phyloP scores from a whole-genome alignment of 2,113 vertebrate genomes.

The Condylura cristata region DNA sequence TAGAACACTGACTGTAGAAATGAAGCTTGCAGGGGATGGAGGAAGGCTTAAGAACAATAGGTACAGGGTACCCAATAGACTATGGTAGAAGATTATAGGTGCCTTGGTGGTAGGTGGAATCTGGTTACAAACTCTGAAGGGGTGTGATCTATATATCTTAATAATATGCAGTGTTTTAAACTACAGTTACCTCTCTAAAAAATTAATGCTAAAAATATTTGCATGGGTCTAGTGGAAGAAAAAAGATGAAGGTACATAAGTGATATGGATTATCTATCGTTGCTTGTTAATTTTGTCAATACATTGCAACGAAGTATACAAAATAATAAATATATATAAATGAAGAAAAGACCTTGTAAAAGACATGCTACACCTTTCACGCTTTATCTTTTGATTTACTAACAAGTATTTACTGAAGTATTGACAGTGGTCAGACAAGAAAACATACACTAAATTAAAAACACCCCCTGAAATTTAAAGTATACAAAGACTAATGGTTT shows the following conservation, averaged over 20 bases:
- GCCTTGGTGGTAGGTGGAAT: too few species aligned
- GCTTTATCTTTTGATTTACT: slow-evolving; percentile 62
- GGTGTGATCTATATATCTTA: too few species aligned
- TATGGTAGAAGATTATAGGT: too few species aligned
- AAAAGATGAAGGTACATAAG: slow-evolving; percentile 8
- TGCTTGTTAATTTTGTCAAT: not conserved
- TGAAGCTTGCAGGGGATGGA: too few species aligned
- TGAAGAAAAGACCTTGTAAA: slow-evolving; percentile 1
- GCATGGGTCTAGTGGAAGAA: too few species aligned
- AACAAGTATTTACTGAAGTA: slow-evolving; percentile 27
- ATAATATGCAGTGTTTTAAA: too few species aligned
- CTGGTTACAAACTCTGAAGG: too few species aligned
- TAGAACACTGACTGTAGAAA: too few species aligned
- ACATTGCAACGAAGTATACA: not conserved
- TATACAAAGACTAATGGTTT: slow-evolving; percentile 61
- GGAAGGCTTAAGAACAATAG: too few species aligned
- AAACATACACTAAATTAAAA: slow-evolving; percentile 61
- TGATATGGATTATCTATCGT: not conserved
- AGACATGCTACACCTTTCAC: not conserved
- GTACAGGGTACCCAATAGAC: too few species aligned
- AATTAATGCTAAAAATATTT: too few species aligned
- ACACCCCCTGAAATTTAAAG: slow-evolving; percentile 64
- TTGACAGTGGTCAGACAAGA: not conserved
- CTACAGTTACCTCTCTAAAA: too few species aligned
- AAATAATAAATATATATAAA: slow-evolving; percentile 4